A percentile compares a stretch with the other conserved stretches of the same genome.
These are phyloP conservation scores for Platanista minor DNA, from an alignment of 2,113 vertebrate genomes.

Conservation along the genomic window DNA sequence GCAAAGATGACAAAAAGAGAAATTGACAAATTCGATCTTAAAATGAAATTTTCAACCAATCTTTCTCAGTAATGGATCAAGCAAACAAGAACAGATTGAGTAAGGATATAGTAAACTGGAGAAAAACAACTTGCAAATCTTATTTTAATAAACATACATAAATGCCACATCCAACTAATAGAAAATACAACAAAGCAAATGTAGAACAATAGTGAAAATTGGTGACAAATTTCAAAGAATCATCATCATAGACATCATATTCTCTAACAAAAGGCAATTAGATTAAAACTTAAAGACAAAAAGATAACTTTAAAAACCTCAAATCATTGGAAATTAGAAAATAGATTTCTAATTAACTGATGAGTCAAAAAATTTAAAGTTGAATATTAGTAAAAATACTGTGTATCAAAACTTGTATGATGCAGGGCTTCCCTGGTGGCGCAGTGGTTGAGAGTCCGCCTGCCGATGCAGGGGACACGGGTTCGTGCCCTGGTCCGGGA, in stretches of 20 bases:
- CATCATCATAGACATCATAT: neutral
- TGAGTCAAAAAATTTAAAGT: neutral
- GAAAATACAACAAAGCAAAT: neutral
- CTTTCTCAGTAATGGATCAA: neutral
- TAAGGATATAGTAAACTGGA: neutral
- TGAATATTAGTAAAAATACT: neutral
- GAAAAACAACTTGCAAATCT: neutral
- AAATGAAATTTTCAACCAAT: neutral
- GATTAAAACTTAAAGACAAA: neutral
- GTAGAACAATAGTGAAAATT: neutral
- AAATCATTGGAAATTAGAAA: slow-evolving; percentile 29
- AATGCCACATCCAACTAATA: neutral
- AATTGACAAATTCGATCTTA: neutral
- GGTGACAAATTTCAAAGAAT: slow-evolving; percentile 1
- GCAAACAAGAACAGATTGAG: neutral
- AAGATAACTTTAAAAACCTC: neutral
- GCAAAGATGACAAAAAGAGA: neutral
- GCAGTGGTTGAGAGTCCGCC: no score
- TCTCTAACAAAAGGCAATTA: slow-evolving; percentile 4
- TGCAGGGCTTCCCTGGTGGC: no score
- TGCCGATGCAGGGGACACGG: no score
- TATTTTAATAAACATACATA: neutral
- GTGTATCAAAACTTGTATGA: neutral
- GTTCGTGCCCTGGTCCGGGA: no score
- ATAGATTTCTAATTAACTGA: neutral